Conservation (phyloP, 2,888 invertebrate genomes). For the Phaonia tiefii region DNA sequence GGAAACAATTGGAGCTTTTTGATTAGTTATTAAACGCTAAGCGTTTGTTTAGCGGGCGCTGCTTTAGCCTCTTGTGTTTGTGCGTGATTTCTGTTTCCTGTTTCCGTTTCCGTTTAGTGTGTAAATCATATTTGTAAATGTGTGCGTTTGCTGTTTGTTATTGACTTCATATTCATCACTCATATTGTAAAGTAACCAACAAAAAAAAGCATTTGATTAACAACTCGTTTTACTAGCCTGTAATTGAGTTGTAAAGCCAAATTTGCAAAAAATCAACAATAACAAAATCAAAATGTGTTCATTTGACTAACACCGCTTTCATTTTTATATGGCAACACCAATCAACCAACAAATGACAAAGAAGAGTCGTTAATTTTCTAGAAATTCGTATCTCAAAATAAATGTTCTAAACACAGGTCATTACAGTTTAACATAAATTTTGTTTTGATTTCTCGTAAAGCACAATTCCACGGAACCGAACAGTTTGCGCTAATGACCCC, state of each 20-base stretch:
- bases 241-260: constrained; percentile 81
- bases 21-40: no score
- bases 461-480: constrained; percentile 9
- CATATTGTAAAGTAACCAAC: constrained; percentile 3
- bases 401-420: constrained; percentile 14
- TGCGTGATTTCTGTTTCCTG: neutral
- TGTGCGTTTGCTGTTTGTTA: constrained; percentile 28
- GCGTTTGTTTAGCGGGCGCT: neutral
- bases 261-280: constrained; percentile 71
- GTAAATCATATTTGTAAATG: neutral
- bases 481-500: constrained; percentile 13
- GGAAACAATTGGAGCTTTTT: no score
- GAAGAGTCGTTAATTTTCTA: constrained; percentile 76
- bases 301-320: constrained; percentile 57
- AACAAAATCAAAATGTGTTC: constrained; percentile 39
- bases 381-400: constrained; percentile 79
- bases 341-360: constrained; percentile 69
- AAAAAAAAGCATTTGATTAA: constrained; percentile 49
- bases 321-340: constrained; percentile 60
- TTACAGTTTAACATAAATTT: neutral
- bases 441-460: constrained; percentile 22
- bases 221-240: constrained; percentile 81
- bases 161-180: constrained; percentile 6
- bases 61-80: neutral
- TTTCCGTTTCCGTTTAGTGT: neutral